These are phyloP conservation scores for Philotrypesis tridentata DNA, from an alignment of 1,140 invertebrate genomes.

Conservation along the genomic window DNA sequence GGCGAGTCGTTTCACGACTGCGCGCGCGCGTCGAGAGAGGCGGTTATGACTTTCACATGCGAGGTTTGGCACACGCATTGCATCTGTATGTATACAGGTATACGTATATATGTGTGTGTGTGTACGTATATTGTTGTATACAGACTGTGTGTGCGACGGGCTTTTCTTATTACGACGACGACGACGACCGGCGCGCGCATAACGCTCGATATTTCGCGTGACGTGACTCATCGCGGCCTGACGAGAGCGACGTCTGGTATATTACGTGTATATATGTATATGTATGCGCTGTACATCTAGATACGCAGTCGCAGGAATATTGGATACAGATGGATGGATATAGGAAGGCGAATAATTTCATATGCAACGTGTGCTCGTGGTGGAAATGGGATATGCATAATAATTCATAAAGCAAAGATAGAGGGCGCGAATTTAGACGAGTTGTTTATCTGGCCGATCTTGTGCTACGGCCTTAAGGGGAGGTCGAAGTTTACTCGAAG, in stretches of 20 bases:
- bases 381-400: not conserved
- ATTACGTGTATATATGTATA: too few relatives aligned
- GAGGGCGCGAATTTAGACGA: too few relatives aligned
- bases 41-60: constrained; percentile 47
- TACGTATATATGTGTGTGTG: not conserved
- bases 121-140: not conserved
- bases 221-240: constrained; percentile 14
- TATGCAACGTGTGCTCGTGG: not conserved
- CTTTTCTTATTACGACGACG: not conserved
- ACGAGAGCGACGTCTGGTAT: too few relatives aligned
- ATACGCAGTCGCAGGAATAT: too few relatives aligned
- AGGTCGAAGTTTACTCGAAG: too few relatives aligned
- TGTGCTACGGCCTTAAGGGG: too few relatives aligned
- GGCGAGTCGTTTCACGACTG: constrained; percentile 23
- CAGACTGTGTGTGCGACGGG: not conserved
- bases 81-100: too few relatives aligned
- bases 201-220: constrained; percentile 18
- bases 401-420: too few relatives aligned
- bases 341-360: not conserved
- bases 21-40: not conserved
- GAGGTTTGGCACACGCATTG: constrained; percentile 3
- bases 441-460: too few relatives aligned
- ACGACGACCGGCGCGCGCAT: too few relatives aligned
- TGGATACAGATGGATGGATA: not conserved
- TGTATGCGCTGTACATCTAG: too few relatives aligned